A percentile compares a stretch with the other conserved stretches of the same genome.
phyloP scores from a whole-genome alignment of 2,797 vertebrate genomes.

The Urosaurus nigricauda region DNA sequence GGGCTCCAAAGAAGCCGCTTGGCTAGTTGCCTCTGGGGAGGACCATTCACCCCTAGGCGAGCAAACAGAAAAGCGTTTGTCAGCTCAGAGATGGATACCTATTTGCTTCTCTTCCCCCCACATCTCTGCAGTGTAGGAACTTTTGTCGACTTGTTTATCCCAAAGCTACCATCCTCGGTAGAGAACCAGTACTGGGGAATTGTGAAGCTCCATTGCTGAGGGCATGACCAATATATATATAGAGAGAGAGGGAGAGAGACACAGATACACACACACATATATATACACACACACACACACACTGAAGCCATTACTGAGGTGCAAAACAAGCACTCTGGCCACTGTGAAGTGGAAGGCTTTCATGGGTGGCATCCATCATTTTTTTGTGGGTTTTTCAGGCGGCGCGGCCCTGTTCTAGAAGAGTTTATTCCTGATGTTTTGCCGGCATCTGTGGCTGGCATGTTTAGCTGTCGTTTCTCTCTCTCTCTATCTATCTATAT shows the following conservation, averaged over 20 bases:
- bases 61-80: background rate
- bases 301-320: background rate
- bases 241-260: background rate
- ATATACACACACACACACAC: background rate
- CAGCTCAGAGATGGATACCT: background rate
- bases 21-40: constrained; percentile 13
- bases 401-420: too few relatives aligned
- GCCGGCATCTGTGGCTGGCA: too few relatives aligned
- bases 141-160: background rate
- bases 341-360: too few relatives aligned
- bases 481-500: too few relatives aligned
- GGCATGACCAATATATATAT: background rate
- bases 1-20: constrained; percentile 2
- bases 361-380: too few relatives aligned
- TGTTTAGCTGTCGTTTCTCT: too few relatives aligned
- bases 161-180: background rate
- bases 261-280: too few relatives aligned
- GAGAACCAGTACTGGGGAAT: constrained; percentile 23
- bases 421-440: too few relatives aligned
- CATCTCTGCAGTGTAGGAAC: constrained; percentile 5
- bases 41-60: background rate
- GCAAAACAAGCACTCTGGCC: constrained; percentile 24
- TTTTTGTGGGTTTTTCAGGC: too few relatives aligned
- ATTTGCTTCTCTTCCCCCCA: background rate
- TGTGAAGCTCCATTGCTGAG: background rate